These are phyloP conservation scores for Cyclargus thomasi DNA, from an alignment of 1,140 invertebrate species.

Conservation along the genomic window DNA sequence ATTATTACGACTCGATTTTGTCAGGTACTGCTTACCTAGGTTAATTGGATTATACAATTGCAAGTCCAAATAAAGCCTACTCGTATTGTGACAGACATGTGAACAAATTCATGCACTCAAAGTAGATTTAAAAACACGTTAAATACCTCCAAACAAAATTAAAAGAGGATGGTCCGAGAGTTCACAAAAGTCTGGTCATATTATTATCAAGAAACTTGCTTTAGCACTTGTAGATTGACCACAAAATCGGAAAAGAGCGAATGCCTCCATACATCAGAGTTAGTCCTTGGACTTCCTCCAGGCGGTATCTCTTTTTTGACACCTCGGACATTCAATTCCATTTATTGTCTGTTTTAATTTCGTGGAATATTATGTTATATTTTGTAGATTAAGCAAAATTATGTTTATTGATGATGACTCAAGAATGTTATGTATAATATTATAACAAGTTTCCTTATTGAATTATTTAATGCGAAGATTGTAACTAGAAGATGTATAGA, in stretches of 20 bases:
- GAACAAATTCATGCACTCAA: too few relatives aligned
- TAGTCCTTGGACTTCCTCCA: slow-evolving; percentile 11
- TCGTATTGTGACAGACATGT: too few relatives aligned
- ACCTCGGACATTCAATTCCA: background rate
- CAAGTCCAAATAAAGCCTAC: too few relatives aligned
- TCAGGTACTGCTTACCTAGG: too few relatives aligned
- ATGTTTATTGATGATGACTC: background rate
- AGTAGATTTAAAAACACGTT: too few relatives aligned
- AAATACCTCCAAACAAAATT: too few relatives aligned
- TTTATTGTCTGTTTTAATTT: background rate
- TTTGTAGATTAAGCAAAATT: background rate
- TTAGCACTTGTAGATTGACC: slow-evolving; percentile 28
- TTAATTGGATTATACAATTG: too few relatives aligned
- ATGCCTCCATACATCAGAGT: slow-evolving; percentile 24
- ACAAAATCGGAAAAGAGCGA: slow-evolving; percentile 32
- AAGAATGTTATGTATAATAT: background rate
- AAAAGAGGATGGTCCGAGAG: background rate
- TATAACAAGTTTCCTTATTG: background rate
- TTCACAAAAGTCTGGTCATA: slow-evolving; percentile 12
- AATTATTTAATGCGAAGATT: too few relatives aligned
- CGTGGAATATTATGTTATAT: background rate
- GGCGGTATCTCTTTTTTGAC: slow-evolving; percentile 4
- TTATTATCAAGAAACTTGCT: slow-evolving; percentile 26
- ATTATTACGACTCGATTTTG: too few relatives aligned
- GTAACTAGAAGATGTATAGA: too few relatives aligned